Conservation (phyloP, 2,888 invertebrate species). For the Lissocephala sabroskyi region DNA sequence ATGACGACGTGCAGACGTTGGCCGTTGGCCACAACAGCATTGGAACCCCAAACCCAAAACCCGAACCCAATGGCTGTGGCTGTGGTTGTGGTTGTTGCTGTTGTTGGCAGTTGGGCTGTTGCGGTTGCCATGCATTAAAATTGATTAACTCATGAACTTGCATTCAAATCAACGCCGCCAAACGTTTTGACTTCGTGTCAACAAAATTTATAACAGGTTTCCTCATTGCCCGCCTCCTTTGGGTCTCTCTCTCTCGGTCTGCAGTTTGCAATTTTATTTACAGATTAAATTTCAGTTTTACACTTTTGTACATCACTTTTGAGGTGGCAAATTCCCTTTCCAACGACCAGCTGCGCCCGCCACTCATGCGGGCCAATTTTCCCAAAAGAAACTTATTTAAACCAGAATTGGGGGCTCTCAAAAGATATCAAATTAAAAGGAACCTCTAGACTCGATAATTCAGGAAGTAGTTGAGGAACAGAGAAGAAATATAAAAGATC, state of each 20-base stretch:
- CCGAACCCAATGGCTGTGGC: background rate
- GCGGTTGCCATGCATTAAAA: constrained; percentile 35
- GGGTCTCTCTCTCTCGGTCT: background rate
- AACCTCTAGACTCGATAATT: no score
- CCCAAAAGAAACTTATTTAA: no score
- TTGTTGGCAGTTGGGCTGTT: constrained; percentile 9
- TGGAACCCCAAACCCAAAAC: no score
- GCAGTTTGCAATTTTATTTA: background rate
- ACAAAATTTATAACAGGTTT: constrained; percentile 51
- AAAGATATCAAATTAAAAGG: no score
- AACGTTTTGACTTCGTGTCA: constrained; percentile 56
- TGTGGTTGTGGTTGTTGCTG: constrained; percentile 5
- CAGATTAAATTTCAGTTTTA: constrained; percentile 20
- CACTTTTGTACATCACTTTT: constrained; percentile 11
- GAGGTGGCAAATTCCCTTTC: background rate
- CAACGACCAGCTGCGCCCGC: no score
- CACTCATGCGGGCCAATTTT: no score
- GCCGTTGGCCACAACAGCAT: no score
- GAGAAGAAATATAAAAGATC: no score
- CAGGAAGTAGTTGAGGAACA: no score
- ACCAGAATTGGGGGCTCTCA: no score
- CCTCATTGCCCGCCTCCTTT: constrained; percentile 11
- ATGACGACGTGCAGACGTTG: background rate
- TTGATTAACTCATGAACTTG: constrained; percentile 63
- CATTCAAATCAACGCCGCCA: constrained; percentile 50